These are phyloP conservation scores for Leptoteleia sp. DNA, from an alignment of 1,140 invertebrate species.

Conservation along the genomic window DNA sequence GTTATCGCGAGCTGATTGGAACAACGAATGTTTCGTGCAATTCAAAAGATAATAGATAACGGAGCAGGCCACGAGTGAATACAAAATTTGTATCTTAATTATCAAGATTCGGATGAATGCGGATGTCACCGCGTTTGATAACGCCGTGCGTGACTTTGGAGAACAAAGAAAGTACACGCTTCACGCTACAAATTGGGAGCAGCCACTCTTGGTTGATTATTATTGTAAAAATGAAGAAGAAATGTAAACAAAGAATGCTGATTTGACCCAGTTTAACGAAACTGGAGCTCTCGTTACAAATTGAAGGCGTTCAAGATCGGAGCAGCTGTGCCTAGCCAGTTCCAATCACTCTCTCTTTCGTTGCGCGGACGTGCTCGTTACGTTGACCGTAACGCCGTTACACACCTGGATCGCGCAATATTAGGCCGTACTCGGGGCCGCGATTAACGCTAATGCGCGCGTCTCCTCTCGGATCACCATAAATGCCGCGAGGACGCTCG, in stretches of 20 bases:
- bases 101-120: background rate
- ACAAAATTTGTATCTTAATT: background rate
- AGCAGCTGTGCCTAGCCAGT: slow-evolving; percentile 16
- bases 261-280: slow-evolving; percentile 22
- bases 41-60: background rate
- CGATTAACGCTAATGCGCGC: slow-evolving; percentile 41
- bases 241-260: slow-evolving; percentile 31
- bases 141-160: background rate
- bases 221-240: too few relatives aligned
- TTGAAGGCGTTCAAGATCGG: slow-evolving; percentile 4
- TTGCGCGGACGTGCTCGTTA: slow-evolving; percentile 37
- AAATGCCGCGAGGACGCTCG: slow-evolving; percentile 22
- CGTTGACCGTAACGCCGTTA: slow-evolving; percentile 53
- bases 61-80: background rate
- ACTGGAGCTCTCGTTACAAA: slow-evolving; percentile 26
- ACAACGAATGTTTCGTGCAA: too few relatives aligned
- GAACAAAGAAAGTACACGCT: too few relatives aligned
- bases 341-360: slow-evolving; percentile 58
- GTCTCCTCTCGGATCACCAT: slow-evolving; percentile 28
- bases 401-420: slow-evolving; percentile 49
- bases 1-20: too few relatives aligned
- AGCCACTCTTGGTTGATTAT: too few relatives aligned
- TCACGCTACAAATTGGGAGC: too few relatives aligned
- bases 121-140: background rate
- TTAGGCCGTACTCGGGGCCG: slow-evolving; percentile 20